phyloP scores from a whole-genome alignment of 35 echinoderm and acorn worm genomes.

The Eucidaris tribuloides region DNA sequence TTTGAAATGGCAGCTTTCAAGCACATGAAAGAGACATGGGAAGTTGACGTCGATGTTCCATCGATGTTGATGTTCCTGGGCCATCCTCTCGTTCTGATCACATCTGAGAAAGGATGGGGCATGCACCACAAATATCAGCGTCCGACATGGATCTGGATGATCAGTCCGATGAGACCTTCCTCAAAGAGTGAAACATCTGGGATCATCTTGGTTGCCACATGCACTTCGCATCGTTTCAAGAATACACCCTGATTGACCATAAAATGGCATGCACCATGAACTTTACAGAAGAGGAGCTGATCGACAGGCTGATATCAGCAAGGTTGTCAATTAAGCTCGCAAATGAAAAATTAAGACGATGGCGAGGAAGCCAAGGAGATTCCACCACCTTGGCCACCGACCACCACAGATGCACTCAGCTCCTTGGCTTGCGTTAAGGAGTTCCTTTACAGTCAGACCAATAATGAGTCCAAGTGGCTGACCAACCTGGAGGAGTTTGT shows the following conservation, averaged over 20 bases:
- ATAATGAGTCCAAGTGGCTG: neutral
- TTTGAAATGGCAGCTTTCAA: neutral
- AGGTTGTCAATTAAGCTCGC: neutral
- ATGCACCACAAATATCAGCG: neutral
- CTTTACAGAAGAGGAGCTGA: neutral
- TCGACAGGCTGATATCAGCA: neutral
- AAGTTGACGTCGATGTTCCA: too few species aligned
- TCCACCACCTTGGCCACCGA: neutral
- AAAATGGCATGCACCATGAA: neutral
- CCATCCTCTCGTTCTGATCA: neutral
- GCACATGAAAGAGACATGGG: neutral
- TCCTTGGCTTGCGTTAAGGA: neutral
- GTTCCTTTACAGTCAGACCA: neutral
- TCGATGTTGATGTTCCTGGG: neutral
- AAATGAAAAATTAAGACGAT: neutral
- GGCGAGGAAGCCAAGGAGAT: neutral
- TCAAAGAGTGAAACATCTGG: neutral
- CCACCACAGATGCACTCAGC: neutral
- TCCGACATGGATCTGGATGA: neutral
- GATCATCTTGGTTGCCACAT: neutral
- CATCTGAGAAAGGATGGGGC: neutral
- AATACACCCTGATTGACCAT: neutral
- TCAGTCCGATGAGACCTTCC: neutral
- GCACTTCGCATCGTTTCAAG: neutral
- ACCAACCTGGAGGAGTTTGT: too few species aligned